Evolutionary conservation across 2,888 invertebrate genomes (phyloP), one percentile per base, ranked within the genome.

Genomic region (Panorpa germanica): DNA sequence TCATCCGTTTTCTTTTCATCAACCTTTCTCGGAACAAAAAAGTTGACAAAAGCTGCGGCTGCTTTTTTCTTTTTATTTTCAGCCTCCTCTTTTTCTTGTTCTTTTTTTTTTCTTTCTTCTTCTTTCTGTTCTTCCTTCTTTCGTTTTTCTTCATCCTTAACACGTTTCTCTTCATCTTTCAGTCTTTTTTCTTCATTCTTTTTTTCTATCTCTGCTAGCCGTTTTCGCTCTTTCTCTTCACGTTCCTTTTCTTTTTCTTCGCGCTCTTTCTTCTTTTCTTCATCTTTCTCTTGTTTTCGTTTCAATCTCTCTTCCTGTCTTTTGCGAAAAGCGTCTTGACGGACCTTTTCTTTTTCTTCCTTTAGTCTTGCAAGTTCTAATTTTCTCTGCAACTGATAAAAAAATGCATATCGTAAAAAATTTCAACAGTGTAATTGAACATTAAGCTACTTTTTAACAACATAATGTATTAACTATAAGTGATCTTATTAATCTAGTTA

Each of bases 1-100:
- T 14, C 28, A 10, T 23, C 28, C 2, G 11, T 4, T 8, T 15
- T 20, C 4, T 23, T 13, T 6, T 14, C 11, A 16, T 26, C 34
- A 28, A 44, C 43, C 30, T 59, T 70, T 44, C 67, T 71, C 3
- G 67, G 57, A 1, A 76, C 70, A 50, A 88, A 88, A 49, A 86
- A 88, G 43, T 76, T 83, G 1, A 63, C 73, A 45, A 88, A 86
- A 4, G 71, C 75, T 30, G 73, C 71, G 1, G 76, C 75, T 0
- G 71, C 71, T 45, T 82, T 81, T 39, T 76, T 75, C 45, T 78
- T 77, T 40, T 74, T 75, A 8, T 71, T 61, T 46, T 76, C 74
- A 29, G 67, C 68, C 48, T 77, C 80, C 39, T 70, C 61, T 41
- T 68, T 76, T 41, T 70, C 68, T 29, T 57, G 58, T 39, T 68